Evolutionary conservation across 2,888 invertebrate genomes (phyloP).

Genomic region (Sylvicola fuscatus): DNA sequence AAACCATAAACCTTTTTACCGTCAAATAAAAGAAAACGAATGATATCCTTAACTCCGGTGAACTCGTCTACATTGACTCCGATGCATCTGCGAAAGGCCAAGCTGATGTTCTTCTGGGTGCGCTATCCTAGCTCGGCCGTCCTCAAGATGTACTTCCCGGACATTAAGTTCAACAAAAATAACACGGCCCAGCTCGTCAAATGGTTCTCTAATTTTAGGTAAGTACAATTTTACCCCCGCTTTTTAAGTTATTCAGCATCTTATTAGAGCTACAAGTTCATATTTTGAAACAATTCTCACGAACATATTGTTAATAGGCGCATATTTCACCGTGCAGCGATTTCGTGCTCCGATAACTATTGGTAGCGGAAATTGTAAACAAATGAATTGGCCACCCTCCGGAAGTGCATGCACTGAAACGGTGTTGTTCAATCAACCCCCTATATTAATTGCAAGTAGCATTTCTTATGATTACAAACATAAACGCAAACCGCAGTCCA

Average conservation of each 20-base stretch:
- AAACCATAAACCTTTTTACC: not conserved
- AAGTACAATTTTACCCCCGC: constrained; percentile 25
- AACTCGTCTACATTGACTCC: constrained; percentile 94
- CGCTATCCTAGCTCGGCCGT: constrained; percentile 97
- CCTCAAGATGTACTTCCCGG: constrained; percentile 99
- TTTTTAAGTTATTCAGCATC: constrained; percentile 5
- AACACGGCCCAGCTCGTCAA: constrained; percentile 99
- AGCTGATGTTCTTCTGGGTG: constrained; percentile 99
- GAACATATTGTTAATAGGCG: too few relatives aligned
- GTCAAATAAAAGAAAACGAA: constrained; percentile 6
- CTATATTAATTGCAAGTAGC: too few relatives aligned
- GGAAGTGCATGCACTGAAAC: too few relatives aligned
- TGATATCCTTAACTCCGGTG: constrained; percentile 58
- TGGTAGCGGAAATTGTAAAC: too few relatives aligned
- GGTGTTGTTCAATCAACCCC: too few relatives aligned
- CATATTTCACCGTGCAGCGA: too few relatives aligned
- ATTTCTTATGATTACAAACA: too few relatives aligned
- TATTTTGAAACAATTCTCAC: too few relatives aligned
- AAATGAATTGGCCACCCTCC: too few relatives aligned
- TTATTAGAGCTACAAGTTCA: not conserved
- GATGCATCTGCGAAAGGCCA: constrained; percentile 99
- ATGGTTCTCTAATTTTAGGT: constrained; percentile 99
- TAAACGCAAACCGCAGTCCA: too few relatives aligned
- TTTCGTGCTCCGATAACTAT: too few relatives aligned
- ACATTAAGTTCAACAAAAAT: constrained; percentile 99